Conservation (phyloP, 1,140 invertebrate species). For the Psix sp. region DNA sequence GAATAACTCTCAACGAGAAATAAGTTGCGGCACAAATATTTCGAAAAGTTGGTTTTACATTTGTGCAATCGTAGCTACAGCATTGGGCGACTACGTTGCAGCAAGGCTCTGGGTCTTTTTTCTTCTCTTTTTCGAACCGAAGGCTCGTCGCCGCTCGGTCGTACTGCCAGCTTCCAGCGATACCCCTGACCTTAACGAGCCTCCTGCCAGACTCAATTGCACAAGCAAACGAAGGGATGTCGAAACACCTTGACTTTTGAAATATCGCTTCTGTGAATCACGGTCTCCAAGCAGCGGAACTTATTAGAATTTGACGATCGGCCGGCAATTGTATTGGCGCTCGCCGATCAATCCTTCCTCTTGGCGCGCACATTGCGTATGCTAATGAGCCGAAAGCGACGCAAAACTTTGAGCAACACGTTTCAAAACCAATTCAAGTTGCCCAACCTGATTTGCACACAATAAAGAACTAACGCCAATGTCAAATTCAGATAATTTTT, state of each 20-base stretch:
- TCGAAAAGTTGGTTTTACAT: no score
- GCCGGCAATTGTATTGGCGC: constrained; percentile 27
- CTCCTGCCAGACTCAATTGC: constrained; percentile 63
- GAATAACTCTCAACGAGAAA: no score
- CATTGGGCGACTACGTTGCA: no score
- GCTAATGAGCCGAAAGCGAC: constrained; percentile 23
- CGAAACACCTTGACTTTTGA: constrained; percentile 70
- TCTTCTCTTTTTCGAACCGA: constrained; percentile 43
- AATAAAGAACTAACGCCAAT: constrained; percentile 41
- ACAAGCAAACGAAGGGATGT: constrained; percentile 66
- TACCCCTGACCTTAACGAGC: constrained; percentile 73
- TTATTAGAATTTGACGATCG: constrained; percentile 53
- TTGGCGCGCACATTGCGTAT: constrained; percentile 24
- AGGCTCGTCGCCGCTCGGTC: constrained; percentile 28
- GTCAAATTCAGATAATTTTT: constrained; percentile 42
- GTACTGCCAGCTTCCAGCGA: constrained; percentile 56
- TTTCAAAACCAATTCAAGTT: constrained; percentile 32
- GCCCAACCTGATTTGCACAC: constrained; percentile 47
- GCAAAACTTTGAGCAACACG: constrained; percentile 32
- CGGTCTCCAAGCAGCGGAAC: constrained; percentile 63
- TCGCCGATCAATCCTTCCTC: constrained; percentile 29
- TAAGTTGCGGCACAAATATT: no score
- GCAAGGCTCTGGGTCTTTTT: constrained; percentile 25
- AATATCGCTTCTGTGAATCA: constrained; percentile 70
- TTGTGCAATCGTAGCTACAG: no score